Evolutionary conservation across 2,113 vertebrate species (phyloP), one percentile per base, ranked within the genome.

Genomic region (Crotalus viridis): DNA sequence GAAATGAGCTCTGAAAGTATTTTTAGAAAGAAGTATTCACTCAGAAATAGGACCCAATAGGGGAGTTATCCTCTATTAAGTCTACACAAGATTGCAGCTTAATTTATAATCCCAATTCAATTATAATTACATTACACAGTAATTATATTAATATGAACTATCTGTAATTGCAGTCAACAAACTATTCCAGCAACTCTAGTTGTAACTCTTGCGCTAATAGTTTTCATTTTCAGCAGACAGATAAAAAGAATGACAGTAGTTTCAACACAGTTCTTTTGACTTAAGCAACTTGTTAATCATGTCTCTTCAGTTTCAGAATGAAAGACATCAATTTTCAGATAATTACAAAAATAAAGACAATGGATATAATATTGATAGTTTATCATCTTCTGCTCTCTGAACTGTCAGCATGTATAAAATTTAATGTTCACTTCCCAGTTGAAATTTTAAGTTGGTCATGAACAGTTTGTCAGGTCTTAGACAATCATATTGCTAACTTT

Each of bases 21-120:
- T 81, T 81, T 96, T 93, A 64, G 52, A 39, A 55, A 95, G 88
- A 43, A 88, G 87, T 39, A 91, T 93, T 51, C 28, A 46, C 89
- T 93, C 61, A 89, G 43, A 69, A 85, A n/a, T 88, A 69, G 56
- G 88, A 81, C 17, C 33, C 33, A 43, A 9, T 92, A 12, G 5
- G 10, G 5, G 21, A 39, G n/a, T 54, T 88, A 51, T 4, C 51
- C 46, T 51, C 10, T 48, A 26, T 46, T 87, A 51, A 48, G 9
- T 87, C 85, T 51, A 48, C 46, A 87, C 6, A 81, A 43, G 33
- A 81, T 43, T 43, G 74, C 19, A 81, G 17, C 33, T 43, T 81
- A 43, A 21, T 21, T 81, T 81, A 7, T 43, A 81, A 81, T 43
- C 74, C 74, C 19, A 43, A 21, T 43, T 81, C 6, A 81, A 43